Base-by-base conservation (phyloP, 2,113 vertebrate genomes). In the Microcebus griseorufus region DNA sequence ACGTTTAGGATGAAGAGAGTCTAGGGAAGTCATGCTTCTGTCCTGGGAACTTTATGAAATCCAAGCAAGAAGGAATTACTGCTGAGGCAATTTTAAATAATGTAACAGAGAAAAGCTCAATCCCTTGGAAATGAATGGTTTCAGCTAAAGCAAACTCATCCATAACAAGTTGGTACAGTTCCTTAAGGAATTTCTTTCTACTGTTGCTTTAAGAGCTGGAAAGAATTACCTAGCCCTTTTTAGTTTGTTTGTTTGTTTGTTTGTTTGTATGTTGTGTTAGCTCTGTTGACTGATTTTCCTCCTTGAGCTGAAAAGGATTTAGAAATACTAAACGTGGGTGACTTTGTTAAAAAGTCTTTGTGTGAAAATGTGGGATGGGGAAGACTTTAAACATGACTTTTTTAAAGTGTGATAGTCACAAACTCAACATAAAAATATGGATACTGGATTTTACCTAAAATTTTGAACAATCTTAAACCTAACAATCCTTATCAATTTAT, bases 41-140 rank as follows among this genome's bases (percentile, higher is more conserved):
- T 98, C 94, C 65, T 96, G 96, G 94, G 95, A 97, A 94, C 45
- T 70, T 89, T 88, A 94, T 95, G 96, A 96, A 95, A 97, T 94
- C 78, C 84, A 96, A 97, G 96, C 64, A 97, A 97, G 72, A 95
- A 94, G 58, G 95, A 97, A 97, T 95, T 89, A 95, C 90, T 84
- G 93, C 93, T 55, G 89, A 97, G 95, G 95, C 73, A 79, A 87
- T 97, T 96, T 97, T 97, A 97, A 97, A 97, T 94, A 96, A 93
- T n/a, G 23, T 55, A 96, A 60, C 42, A 62, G 62, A 95, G 86
- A 64, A 96, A 97, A 89, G 69, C 48, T 83, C 93, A 95, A 90
- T 97, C 96, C 93, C 95, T 75, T 39, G 73, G 84, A 93, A 96
- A 72, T 88, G 93, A 95, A 93, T 84, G 75, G 86, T 87, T 95